Evolutionary conservation across 2,797 vertebrate genomes (phyloP).

Genomic region (Neoniphon sammara): DNA sequence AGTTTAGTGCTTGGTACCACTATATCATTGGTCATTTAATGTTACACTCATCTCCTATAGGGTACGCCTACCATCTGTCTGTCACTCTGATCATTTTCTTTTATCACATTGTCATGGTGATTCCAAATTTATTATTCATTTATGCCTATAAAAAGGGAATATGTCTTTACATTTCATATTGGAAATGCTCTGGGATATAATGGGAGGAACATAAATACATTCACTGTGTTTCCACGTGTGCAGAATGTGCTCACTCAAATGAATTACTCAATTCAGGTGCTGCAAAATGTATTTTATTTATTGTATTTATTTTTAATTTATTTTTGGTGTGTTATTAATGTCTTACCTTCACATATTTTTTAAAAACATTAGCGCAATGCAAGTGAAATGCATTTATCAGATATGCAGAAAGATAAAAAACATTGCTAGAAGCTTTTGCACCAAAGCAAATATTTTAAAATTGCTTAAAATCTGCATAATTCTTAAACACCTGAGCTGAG

Average conservation of each 20-base stretch:
- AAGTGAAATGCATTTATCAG: neutral
- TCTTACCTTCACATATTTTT: neutral
- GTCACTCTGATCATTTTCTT: neutral
- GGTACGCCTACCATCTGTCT: neutral
- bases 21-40: constrained; percentile 6
- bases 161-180: neutral
- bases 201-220: constrained; percentile 8
- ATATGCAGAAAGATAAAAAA: neutral
- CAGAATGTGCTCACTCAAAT: constrained; percentile 11
- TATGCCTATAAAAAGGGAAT: neutral
- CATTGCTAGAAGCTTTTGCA: neutral
- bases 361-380: neutral
- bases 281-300: neutral
- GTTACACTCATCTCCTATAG: neutral
- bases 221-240: constrained; percentile 6
- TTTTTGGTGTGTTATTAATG: neutral
- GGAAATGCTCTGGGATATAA: constrained; percentile 18
- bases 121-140: neutral
- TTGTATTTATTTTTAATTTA: no score
- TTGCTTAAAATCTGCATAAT: neutral
- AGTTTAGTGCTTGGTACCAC: neutral
- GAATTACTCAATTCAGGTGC: constrained; percentile 38
- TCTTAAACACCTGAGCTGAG: constrained; percentile 54
- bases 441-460: neutral
- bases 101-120: neutral